Evolutionary conservation across 2,113 vertebrate genomes (phyloP).

Genomic region (Amblyornis subalaris): DNA sequence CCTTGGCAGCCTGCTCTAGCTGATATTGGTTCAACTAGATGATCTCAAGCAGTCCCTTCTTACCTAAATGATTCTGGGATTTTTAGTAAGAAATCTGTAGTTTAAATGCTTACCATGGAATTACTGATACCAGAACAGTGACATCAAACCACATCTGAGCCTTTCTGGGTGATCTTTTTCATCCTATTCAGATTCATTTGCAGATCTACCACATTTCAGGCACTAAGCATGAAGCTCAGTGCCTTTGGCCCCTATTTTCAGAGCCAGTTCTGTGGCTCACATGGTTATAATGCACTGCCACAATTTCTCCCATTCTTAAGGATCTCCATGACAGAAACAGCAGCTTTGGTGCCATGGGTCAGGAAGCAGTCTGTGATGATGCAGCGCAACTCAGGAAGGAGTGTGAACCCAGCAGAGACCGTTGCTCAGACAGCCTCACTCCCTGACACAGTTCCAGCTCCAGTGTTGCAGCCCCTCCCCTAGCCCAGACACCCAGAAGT

Average conservation of each 20-base stretch:
- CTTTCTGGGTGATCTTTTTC: neutral
- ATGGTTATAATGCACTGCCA: neutral
- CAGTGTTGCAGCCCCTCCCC: neutral
- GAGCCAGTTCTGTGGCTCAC: neutral
- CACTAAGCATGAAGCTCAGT: neutral
- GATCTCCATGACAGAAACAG: fast-evolving
- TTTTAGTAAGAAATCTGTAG: neutral
- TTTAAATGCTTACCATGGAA: neutral
- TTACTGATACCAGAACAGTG: neutral
- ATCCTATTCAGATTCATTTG: neutral
- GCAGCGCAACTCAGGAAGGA: neutral
- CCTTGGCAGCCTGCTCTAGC: neutral
- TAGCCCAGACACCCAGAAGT: neutral
- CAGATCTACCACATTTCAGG: neutral
- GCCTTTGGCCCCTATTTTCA: neutral
- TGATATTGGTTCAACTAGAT: neutral
- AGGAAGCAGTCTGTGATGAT: neutral
- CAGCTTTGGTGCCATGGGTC: neutral
- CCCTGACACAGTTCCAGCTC: neutral
- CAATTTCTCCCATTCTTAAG: neutral
- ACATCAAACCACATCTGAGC: neutral
- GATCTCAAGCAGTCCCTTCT: neutral
- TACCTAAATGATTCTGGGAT: neutral
- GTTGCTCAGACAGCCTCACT: neutral
- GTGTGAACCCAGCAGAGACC: neutral